Evolutionary conservation across 2,113 vertebrate genomes (phyloP).

Genomic region (Asarcornis scutulata): DNA sequence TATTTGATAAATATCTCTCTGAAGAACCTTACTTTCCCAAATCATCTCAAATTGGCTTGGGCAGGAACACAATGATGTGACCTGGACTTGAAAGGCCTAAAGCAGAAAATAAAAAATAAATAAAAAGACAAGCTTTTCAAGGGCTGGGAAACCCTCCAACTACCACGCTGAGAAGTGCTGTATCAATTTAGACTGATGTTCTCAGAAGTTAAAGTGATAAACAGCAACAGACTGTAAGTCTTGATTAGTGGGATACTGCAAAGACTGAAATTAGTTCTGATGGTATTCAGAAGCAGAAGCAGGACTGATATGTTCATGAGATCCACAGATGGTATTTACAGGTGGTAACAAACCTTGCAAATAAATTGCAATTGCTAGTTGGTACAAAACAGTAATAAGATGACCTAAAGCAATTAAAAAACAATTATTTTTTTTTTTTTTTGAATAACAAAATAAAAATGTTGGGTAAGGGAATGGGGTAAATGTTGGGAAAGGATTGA

Average conservation of each 20-base stretch:
- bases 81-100: background rate
- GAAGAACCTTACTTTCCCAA: background rate
- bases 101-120: conserved; percentile 2
- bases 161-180: background rate
- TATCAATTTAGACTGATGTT: background rate
- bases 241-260: background rate
- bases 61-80: background rate
- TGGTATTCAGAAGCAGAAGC: background rate
- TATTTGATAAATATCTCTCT: background rate
- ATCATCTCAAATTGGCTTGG: background rate
- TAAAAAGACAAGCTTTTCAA: background rate
- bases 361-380: background rate
- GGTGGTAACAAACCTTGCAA: conserved; percentile 8
- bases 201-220: conserved; percentile 14
- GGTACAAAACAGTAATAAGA: background rate
- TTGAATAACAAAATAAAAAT: background rate
- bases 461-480: background rate
- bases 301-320: background rate
- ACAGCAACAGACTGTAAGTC: background rate
- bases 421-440: background rate
- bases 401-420: background rate
- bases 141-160: background rate
- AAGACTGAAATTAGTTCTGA: conserved; percentile 3
- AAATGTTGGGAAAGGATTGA: background rate
- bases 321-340: conserved; percentile 4